Base-by-base conservation (phyloP, 2,888 invertebrate genomes). In the Proisotoma minuta region DNA sequence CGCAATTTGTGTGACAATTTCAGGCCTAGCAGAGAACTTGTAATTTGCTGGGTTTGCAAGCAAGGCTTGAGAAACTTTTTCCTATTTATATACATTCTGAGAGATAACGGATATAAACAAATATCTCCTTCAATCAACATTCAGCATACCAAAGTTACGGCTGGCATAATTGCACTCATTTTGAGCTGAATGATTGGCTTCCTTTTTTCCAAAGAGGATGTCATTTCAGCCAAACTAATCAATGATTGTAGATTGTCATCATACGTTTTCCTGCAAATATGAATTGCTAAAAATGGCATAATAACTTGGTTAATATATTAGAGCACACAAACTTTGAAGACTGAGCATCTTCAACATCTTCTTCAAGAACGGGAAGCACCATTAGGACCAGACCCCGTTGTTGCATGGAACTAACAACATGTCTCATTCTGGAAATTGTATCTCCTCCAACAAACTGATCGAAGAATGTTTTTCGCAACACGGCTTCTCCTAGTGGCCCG, bases 371-470 rank as follows among this genome's bases (percentile, higher is more conserved):
- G 3, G 78, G 76, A 18, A 77, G 77, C 4, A 79, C 72, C 75
- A 80, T 76, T 0, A 79, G 74, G 5, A 76, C 73, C 8, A 79
- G 74, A 2, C 77, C 76, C 2, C 73, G 67, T 2, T 65, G 57
- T 52, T 73, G 73, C 15, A 79, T 66, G n/a, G 63, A 53, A 1
- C 54, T 50, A 1, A 77, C 75, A 0, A 75, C 76, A 5, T 48
- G 40, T 10, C 64, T 57, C 53, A 81, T 73, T 10, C 76, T 75
- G 0, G 63, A 56, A 1, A 68, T 59, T 8, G 69, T 75, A 22
- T 78, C 77, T n/a, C 79, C 79, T 3, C 78, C 80, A 28, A 81
- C 79, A 75, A 80, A 81, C 70, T 81, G 81, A 3, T 77, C 76
- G 67, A 79, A 80, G 22, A 80, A 73, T 3, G 79, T 78, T 20